Conservation (phyloP, 2,888 invertebrate genomes). For the Cancer borealis region DNA sequence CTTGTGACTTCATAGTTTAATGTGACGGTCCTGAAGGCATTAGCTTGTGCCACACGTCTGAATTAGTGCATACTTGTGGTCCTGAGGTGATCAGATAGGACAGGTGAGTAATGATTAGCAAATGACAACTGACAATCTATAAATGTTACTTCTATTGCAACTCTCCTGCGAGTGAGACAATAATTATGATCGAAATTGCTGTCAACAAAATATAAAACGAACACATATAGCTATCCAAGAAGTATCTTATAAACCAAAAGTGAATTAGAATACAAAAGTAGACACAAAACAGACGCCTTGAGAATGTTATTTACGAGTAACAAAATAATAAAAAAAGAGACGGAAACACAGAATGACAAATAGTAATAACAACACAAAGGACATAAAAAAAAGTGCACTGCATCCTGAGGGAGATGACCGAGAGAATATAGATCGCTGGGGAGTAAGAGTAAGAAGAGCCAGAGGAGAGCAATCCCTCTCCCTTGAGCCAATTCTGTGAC, state of each 20-base stretch:
- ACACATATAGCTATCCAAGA: neutral
- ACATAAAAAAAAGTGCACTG: neutral
- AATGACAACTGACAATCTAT: neutral
- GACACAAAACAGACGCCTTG: neutral
- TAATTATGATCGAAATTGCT: neutral
- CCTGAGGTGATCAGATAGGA: neutral
- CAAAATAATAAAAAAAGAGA: neutral
- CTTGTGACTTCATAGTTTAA: neutral
- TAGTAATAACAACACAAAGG: neutral
- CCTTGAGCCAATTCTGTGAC: neutral
- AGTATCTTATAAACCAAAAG: neutral
- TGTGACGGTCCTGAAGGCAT: neutral
- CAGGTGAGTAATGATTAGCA: neutral
- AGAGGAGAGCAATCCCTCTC: neutral
- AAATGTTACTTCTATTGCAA: neutral
- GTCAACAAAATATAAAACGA: neutral
- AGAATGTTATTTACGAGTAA: neutral
- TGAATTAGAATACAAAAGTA: neutral
- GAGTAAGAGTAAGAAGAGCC: neutral
- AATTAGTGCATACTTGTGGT: neutral
- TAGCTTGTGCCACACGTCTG: conserved; percentile 7
- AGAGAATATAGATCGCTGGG: neutral
- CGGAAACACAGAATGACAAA: neutral
- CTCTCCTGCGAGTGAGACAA: neutral
- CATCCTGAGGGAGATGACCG: neutral